Conservation (phyloP, 2,797 vertebrate species). For the Onychomys leucogaster region DNA sequence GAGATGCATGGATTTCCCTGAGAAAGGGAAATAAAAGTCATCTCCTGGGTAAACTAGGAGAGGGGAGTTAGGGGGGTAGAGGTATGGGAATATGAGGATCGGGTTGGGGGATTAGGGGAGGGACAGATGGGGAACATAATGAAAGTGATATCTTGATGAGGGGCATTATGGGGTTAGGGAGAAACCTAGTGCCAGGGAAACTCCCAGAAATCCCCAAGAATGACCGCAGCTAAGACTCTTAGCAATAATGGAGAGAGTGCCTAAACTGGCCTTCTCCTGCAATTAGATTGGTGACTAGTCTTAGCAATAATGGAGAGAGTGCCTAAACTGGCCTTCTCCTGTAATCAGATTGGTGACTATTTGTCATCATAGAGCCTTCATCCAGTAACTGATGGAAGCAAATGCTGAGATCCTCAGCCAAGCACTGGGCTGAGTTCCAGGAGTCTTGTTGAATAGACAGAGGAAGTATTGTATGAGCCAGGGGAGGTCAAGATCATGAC, state of each 20-base stretch:
- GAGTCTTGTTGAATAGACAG: neutral
- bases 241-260: neutral
- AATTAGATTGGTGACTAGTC: neutral
- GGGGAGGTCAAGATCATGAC: neutral
- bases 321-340: neutral
- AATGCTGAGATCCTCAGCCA: neutral
- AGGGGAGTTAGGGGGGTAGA: neutral
- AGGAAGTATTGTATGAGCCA: neutral
- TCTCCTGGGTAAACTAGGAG: neutral
- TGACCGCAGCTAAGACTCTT: neutral
- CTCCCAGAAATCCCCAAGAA: neutral
- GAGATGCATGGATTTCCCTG: neutral
- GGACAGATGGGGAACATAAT: neutral
- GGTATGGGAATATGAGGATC: neutral
- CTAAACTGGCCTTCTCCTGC: neutral
- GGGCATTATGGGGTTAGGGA: neutral
- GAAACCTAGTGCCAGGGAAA: neutral
- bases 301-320: neutral
- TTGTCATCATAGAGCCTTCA: neutral
- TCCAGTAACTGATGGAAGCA: neutral
- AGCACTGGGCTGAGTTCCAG: neutral
- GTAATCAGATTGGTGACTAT: neutral
- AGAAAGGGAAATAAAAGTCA: neutral
- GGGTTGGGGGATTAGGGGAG: neutral
- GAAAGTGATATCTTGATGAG: neutral